Evolutionary conservation across 2,888 invertebrate species (phyloP).

Genomic region (Argyresthia albistria): DNA sequence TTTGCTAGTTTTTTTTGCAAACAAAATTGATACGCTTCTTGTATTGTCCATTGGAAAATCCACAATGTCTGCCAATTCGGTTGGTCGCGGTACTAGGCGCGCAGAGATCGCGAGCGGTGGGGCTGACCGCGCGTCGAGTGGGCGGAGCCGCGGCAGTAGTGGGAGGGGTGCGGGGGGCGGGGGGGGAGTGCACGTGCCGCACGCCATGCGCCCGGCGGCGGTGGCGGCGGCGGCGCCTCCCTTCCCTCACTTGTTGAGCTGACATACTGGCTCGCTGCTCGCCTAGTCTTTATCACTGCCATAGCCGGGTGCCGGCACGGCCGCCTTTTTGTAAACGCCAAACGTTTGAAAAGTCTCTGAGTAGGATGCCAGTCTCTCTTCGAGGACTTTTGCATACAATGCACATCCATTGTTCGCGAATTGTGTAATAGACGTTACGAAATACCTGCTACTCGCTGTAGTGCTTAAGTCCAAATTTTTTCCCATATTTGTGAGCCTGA

Average conservation of each 20-base stretch:
- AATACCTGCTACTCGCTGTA: too few species aligned
- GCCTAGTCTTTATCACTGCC: constrained; percentile 10
- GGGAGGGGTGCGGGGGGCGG: constrained; percentile 17
- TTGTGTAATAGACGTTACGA: too few species aligned
- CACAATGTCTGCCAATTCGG: constrained; percentile 65
- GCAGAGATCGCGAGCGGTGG: constrained; percentile 11
- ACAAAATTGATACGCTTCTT: background rate
- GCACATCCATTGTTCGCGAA: too few species aligned
- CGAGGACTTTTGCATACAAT: too few species aligned
- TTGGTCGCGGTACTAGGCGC: constrained; percentile 45
- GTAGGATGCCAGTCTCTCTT: too few species aligned
- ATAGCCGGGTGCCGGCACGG: background rate
- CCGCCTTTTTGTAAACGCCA: too few species aligned
- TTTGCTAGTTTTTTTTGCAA: too few species aligned
- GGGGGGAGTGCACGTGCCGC: constrained; percentile 53
- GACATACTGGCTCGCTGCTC: constrained; percentile 10
- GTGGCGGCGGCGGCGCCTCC: constrained; percentile 16
- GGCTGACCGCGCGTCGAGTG: constrained; percentile 20
- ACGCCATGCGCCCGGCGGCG: constrained; percentile 40
- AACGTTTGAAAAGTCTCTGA: too few species aligned
- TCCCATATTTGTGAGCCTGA: too few species aligned
- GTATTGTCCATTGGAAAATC: constrained; percentile 19
- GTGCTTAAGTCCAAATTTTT: too few species aligned
- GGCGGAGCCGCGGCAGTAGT: constrained; percentile 14
- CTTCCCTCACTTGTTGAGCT: constrained; percentile 56